Conservation (phyloP, 2,797 vertebrate species). For the Danio tinwini region DNA sequence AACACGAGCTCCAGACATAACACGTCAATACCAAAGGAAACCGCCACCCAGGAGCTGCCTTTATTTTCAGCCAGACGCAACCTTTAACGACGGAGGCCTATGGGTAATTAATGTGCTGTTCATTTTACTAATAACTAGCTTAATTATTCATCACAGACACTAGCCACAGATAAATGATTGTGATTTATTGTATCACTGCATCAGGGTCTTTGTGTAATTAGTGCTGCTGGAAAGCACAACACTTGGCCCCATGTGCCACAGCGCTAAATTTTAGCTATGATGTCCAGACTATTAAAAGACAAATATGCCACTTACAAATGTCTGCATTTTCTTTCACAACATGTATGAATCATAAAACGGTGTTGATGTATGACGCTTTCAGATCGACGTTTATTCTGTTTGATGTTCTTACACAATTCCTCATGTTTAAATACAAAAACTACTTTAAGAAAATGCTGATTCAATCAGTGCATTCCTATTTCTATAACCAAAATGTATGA, state of each 20-base stretch:
- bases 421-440: not conserved
- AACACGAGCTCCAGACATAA: slow-evolving; percentile 22
- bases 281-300: not conserved
- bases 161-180: slow-evolving; percentile 46
- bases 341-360: not conserved
- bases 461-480: not conserved
- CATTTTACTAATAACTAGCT: slow-evolving; percentile 59
- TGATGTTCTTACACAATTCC: not conserved
- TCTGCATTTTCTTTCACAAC: not conserved
- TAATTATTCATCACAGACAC: slow-evolving; percentile 52
- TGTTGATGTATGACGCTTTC: not conserved
- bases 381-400: too few relatives aligned
- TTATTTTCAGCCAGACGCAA: slow-evolving; percentile 26
- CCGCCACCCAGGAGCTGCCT: slow-evolving; percentile 13
- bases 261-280: not conserved
- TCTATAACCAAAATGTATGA: not conserved
- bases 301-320: not conserved
- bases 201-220: slow-evolving; percentile 42
- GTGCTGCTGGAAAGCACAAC: slow-evolving; percentile 35
- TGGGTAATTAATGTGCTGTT: slow-evolving; percentile 57
- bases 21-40: slow-evolving; percentile 25
- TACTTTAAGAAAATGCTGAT: not conserved
- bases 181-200: slow-evolving; percentile 51
- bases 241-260: slow-evolving; percentile 26
- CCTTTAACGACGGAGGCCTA: slow-evolving; percentile 39